Base-by-base conservation (phyloP, 2,113 vertebrate genomes). In the Neogobius melanostomus region DNA sequence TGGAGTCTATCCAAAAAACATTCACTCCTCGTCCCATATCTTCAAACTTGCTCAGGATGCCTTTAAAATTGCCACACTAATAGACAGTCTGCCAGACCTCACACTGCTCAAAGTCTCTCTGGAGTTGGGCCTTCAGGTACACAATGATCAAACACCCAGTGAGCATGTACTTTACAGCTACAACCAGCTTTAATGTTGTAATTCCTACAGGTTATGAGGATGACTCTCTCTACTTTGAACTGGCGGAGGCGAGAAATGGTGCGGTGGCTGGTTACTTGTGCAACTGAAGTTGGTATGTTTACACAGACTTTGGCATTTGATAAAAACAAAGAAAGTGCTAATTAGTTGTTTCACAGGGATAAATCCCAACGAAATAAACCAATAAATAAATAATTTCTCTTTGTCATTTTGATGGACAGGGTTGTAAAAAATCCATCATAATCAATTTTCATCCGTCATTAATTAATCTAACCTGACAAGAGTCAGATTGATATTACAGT, bases 11-110 rank as follows among this genome's bases (percentile, higher is more conserved):
- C 80, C 87, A 89, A 84, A 89, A 71, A 87, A 87, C 84, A 85
- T 89, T 84, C 87, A 89, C 76, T 87, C 87, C 1, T 85, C 87
- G 6, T 89, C 87, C 5, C 87, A 89, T 81, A 89, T 87, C 85
- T 89, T 89, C 69, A 89, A 89, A 73, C 76, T 89, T 74, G 87
- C 87, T 56, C 87, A 89, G 79, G 87, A 89, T 36, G 87, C 87
- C 78, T 89, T 89, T 68, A 89, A 89, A 15, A 89, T 89, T 43
- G 85, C 87, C 73, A 89, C 87, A 0, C 79, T 89, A 16, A 89
- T 89, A 82, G 87, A 89, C 82, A 86, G 82, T 69, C 82, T 89
- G 76, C 87, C 82, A 0, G 87, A 89, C 71, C 65, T 89, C 76
- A 89, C 85, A 7, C 82, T 89, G 74, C 87, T 89, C 75, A 89